Evolutionary conservation across 37 sponge, comb jelly and placozoan species (phyloP).

Genomic region (Ephydatia muelleri): DNA sequence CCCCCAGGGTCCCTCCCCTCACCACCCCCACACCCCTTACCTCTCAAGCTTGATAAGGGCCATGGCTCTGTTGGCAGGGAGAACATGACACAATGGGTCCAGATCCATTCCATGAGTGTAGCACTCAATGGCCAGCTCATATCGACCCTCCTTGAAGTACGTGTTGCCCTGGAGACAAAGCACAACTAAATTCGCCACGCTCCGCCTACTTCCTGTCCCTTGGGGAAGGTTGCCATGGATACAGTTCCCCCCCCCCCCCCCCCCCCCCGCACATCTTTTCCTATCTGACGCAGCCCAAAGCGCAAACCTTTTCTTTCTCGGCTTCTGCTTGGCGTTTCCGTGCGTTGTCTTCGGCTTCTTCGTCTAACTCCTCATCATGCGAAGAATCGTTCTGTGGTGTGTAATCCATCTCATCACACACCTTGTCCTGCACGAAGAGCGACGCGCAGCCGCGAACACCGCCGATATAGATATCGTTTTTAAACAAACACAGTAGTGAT

Average conservation of each 20-base stretch:
- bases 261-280: too few relatives aligned
- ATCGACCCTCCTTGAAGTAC: conserved; percentile 78
- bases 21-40: conserved; percentile 15
- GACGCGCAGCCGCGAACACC: conserved; percentile 1
- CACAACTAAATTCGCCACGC: too few relatives aligned
- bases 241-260: too few relatives aligned
- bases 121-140: conserved; percentile 87
- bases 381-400: conserved; percentile 18
- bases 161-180: conserved; percentile 72
- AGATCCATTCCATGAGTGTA: conserved; percentile 78
- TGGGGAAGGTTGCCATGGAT: too few relatives aligned
- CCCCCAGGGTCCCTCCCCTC: too few relatives aligned
- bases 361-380: conserved; percentile 33
- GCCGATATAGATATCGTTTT: neutral
- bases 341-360: conserved; percentile 46
- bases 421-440: conserved; percentile 58
- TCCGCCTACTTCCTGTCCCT: too few relatives aligned
- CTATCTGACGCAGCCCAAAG: too few relatives aligned
- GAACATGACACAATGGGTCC: conserved; percentile 74
- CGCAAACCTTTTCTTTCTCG: conserved; percentile 77
- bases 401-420: conserved; percentile 74
- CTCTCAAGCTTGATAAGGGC: conserved; percentile 88
- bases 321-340: conserved; percentile 60
- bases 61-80: conserved; percentile 96
- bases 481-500: neutral